Base-by-base conservation (phyloP, 1,140 invertebrate genomes). In the Drosophila takahashii region DNA sequence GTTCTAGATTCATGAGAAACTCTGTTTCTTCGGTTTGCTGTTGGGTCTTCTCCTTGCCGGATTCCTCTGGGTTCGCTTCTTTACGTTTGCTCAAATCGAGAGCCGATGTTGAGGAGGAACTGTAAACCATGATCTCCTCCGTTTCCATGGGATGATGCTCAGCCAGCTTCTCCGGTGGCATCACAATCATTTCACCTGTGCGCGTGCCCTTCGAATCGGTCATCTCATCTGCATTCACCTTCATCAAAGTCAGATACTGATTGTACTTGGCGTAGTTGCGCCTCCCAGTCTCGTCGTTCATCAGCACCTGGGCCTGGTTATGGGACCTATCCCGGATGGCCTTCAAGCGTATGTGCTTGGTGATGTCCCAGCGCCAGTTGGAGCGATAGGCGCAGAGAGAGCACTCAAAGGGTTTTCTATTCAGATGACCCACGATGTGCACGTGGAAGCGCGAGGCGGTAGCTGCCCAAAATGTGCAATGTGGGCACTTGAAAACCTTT, bases 321-420 rank as follows among this genome's bases (percentile, higher is more conserved):
- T 98, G 96, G 18, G 95, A 94, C 60, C 94, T 94, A 93, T 98
- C 97, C 66, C 96, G 93, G 27, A 95, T 95, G 7, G 96, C 95
- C 93, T 97, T 98, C 69, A 98, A 93, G 89, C 97, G 96, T 61
- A 98, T 98, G 92, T 99, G 98, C 93, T 98, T 98, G 47, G 97
- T 98, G 59, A 99, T 98, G 93, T 98, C 97, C 97, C 97, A 98
- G 74, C 97, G 94, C 97, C 97, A 98, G 93, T 98, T 98, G 15
- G 97, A 98, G 70, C 97, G 95, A 91, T 98, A 98, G 18, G 96
- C 95, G 93, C 98, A 99, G 3, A 97, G 93, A 3, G 98, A 98
- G 93, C 98, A 99, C 92, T 98, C 97, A 90, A 98, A 99, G 8
- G 98, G 98, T 90, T 98, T 97, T 81, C 96, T 96, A 92, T 98